Evolutionary conservation across 2,113 vertebrate genomes (phyloP), one percentile per base, ranked within the genome.

Genomic region (Argyrosomus japonicus): DNA sequence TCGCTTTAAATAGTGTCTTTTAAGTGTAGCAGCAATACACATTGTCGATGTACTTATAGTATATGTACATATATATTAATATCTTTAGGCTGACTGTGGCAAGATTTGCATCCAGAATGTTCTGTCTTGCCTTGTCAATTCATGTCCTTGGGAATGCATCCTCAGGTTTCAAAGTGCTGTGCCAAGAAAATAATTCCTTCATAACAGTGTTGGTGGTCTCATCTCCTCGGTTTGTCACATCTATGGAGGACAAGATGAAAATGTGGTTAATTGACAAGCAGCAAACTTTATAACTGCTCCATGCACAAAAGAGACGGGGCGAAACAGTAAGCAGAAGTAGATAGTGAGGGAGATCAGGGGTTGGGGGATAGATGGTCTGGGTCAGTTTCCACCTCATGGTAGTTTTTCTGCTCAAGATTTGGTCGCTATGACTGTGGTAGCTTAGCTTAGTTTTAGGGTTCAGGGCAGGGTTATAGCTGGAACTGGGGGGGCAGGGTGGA

Each of bases 141-240:
- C 36, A 86, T 92, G 94, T 96, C 94, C 91, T 93, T 91, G 93
- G 96, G 96, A 97, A 97, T 97, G 96, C 95, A 96, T 97, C 95
- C 94, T 96, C 94, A 92, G 90, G 94, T 96, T 95, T 94, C 95
- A 97, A 98, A 98, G 97, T 97, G 98, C 97, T 97, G 95, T 96
- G 96, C 95, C 93, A 94, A 75, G 87, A 91, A 94, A 92, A 95
- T 89, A 96, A 65, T 96, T 94, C 96, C 97, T 98, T 98, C 97
- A 97, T 95, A 92, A 95, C 92, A 95, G 92, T 88, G 89, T 93
- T 77, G 74, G 88, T 87, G 83, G 88, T 93, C 95, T 98, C 97
- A 98, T 96, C 97, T 97, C 93, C 97, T 95, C 0, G 97, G 97
- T 93, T 96, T 97, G 90, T 98, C 97, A 96, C 97, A 99, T 97